Conservation (phyloP, 2,113 vertebrate species). For the Catharus bicknelli region DNA sequence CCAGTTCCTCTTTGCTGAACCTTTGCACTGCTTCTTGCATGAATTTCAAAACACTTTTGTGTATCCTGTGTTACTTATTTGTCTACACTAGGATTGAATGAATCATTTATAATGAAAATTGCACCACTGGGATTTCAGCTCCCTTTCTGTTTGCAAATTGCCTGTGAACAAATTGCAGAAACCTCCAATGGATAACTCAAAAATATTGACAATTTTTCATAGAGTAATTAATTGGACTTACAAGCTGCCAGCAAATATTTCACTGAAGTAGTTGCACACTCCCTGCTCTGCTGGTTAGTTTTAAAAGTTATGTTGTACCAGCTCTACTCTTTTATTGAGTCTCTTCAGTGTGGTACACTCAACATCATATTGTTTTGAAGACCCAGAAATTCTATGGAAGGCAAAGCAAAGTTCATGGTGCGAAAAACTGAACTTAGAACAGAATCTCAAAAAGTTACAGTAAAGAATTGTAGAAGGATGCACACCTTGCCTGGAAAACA, state of each 20-base stretch:
- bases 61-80: neutral
- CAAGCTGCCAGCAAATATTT: neutral
- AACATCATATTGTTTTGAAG: neutral
- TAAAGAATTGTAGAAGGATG: neutral
- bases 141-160: neutral
- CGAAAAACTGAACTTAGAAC: neutral
- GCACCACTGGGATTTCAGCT: neutral
- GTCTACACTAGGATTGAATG: neutral
- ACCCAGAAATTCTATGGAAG: neutral
- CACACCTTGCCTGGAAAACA: neutral
- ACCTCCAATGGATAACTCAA: neutral
- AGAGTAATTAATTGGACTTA: neutral
- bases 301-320: neutral
- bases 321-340: neutral
- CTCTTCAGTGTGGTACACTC: neutral
- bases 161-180: neutral
- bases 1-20: neutral
- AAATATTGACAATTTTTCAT: neutral
- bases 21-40: neutral
- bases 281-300: neutral
- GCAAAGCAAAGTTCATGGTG: neutral
- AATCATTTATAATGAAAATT: neutral
- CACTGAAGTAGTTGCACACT: neutral
- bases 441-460: neutral
- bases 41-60: neutral